Evolutionary conservation across 2,113 vertebrate species (phyloP).

Genomic region (Sturnus vulgaris): DNA sequence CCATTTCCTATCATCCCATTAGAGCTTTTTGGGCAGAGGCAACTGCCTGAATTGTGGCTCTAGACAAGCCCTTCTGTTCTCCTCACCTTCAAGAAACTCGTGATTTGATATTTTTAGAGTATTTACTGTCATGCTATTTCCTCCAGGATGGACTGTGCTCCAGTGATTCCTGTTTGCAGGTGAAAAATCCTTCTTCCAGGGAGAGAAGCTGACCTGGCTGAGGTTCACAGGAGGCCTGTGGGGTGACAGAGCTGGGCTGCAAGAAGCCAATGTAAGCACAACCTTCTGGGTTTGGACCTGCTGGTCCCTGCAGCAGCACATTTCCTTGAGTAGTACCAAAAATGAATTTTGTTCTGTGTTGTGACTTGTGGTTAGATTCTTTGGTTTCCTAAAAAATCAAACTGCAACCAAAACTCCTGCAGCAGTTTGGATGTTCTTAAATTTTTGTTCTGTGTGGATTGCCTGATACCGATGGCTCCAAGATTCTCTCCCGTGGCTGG

Average conservation of each 20-base stretch:
- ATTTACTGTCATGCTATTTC: not conserved
- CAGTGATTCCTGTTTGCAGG: not conserved
- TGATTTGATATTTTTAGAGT: not conserved
- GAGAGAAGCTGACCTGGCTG: not conserved
- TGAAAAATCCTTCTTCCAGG: not conserved
- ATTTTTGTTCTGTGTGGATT: not conserved
- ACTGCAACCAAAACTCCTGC: not conserved
- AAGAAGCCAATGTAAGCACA: not conserved
- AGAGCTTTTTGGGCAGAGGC: not conserved
- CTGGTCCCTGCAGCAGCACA: not conserved
- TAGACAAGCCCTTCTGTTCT: not conserved
- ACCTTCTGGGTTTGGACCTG: not conserved
- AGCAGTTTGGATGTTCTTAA: not conserved
- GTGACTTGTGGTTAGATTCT: not conserved
- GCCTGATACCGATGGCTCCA: fast-evolving
- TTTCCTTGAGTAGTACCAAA: not conserved
- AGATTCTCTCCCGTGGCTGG: not conserved
- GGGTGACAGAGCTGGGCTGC: not conserved
- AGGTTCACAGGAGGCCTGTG: fast-evolving
- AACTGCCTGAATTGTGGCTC: not conserved
- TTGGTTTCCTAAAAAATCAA: not conserved
- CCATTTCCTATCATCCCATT: not conserved
- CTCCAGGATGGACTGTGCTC: not conserved
- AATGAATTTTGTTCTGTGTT: not conserved
- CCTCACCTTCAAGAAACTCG: not conserved